Base-by-base conservation (phyloP, 2,888 invertebrate species). In the Agrenia bidenticulata region DNA sequence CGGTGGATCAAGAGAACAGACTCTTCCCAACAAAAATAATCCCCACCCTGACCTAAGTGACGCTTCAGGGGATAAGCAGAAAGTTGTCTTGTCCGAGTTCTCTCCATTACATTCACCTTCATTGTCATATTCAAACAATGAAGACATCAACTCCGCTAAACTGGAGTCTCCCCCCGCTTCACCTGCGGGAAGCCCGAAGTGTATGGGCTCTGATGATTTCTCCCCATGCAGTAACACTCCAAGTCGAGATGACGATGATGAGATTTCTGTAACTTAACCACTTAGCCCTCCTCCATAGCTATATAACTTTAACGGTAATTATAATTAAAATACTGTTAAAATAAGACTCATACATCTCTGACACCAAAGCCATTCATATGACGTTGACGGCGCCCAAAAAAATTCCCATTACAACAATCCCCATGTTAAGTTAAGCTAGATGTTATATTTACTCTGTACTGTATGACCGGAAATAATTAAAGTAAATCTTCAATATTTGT, bases 1-100 rank as follows among this genome's bases (percentile, higher is more conserved):
- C 21, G 96, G 96, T 0, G 96, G 96, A 1, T 92, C 94, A 7
- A 85, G 96, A 27, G 96, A 96, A 78, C 94, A 95, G 80, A 96
- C 96, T 0, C 82, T 97, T 24, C 96, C 96, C 0, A 96, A 94
- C 81, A 96, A 96, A 80, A 76, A 76, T 66, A 76, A 76, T 73
- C 75, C 75, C 19, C 69, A 73, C 60, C 75, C 74, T 26, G 76
- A 75, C 64, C 61, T 70, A 42, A 72, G 71, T 60, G 73, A 74
- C 79, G 92, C 91, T 1, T 89, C 90, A 77, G 88, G 88, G 15
- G 91, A 92, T 80, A 87, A 89, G 65, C 87, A 88, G 0, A 87
- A 87, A 77, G 79, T 88, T 69, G 85, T 85, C 73, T 78, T 84
- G 61, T 83, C 82, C 65, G 85, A 84, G 75, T 80, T 84, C 85